Evolutionary conservation across 2,113 vertebrate species (phyloP).

Genomic region (Pachycephala philippinensis): DNA sequence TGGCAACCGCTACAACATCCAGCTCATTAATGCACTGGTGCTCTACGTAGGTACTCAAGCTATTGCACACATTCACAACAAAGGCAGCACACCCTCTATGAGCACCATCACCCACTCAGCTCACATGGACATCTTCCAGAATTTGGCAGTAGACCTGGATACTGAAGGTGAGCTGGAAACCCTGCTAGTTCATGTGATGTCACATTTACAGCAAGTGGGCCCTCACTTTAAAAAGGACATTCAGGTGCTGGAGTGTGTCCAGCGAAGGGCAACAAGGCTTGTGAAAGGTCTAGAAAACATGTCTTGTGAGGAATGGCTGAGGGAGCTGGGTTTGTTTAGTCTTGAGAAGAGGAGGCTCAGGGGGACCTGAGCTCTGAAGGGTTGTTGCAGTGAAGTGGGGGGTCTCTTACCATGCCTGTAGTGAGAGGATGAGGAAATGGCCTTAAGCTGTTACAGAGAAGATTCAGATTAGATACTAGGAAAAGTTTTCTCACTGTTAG

Average conservation of each 20-base stretch:
- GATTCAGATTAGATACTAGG: neutral
- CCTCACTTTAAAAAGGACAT: neutral
- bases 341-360: neutral
- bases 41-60: conserved; percentile 98
- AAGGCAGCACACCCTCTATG: conserved; percentile 98
- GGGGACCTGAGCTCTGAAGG: neutral
- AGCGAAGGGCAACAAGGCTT: accelerated
- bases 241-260: neutral
- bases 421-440: neutral
- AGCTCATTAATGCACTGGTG: conserved; percentile 97
- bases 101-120: conserved; percentile 99
- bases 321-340: neutral
- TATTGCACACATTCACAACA: conserved; percentile 98
- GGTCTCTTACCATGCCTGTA: neutral
- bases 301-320: neutral
- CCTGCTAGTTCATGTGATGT: accelerated
- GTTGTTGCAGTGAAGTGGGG: neutral
- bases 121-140: conserved; percentile 99
- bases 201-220: neutral
- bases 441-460: neutral
- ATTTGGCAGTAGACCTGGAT: conserved; percentile 95
- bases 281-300: neutral
- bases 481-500: neutral
- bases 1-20: conserved; percentile 98
- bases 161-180: conserved; percentile 85